Percentiles rank a stretch among this genome's conserved stretches.
Evolutionary conservation across 2,797 vertebrate genomes (phyloP).

Genomic region (Valencia hispanica): DNA sequence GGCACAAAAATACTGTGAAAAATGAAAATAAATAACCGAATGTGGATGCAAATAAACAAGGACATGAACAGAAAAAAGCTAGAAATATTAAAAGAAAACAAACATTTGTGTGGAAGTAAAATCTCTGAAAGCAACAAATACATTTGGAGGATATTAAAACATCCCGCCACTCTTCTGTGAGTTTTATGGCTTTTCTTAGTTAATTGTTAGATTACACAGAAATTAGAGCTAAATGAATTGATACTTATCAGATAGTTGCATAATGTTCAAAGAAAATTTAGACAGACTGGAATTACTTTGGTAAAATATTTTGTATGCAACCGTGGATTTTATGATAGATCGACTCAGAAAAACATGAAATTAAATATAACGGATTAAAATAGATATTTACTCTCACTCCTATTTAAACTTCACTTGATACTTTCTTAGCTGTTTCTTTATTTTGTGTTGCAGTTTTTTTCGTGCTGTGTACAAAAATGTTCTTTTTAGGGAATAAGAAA

Average conservation of each 20-base stretch:
- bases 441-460: background rate
- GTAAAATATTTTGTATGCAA: background rate
- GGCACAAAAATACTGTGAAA: background rate
- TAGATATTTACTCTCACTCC: background rate
- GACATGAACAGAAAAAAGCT: background rate
- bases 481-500: background rate
- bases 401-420: background rate
- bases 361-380: background rate
- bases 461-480: background rate
- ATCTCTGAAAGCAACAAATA: background rate
- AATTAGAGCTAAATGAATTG: background rate
- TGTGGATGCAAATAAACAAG: background rate
- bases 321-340: background rate
- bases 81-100: background rate
- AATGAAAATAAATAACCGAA: background rate
- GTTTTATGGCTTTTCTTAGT: background rate
- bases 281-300: background rate
- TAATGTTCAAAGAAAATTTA: background rate
- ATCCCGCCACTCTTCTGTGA: background rate
- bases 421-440: background rate
- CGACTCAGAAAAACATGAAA: background rate
- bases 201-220: background rate
- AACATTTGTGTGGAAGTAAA: background rate
- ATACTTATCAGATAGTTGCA: background rate
- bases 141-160: background rate